Conservation (phyloP, 1,140 invertebrate genomes). For the Pantala flavescens region DNA sequence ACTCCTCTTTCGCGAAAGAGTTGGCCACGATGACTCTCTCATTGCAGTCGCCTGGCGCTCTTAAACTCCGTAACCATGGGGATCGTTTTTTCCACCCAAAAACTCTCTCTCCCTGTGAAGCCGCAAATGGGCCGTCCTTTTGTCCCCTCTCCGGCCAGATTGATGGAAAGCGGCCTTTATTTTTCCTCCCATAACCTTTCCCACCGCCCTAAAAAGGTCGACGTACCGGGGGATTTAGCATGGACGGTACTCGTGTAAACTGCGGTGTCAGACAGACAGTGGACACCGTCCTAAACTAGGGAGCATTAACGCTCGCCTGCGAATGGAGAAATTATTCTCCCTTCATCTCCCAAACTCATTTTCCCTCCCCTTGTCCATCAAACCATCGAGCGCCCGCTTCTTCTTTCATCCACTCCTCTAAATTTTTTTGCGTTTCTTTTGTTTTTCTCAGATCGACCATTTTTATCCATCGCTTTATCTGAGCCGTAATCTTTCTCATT, state of each 20-base stretch:
- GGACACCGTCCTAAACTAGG: background rate
- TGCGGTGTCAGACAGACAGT: conserved; percentile 3
- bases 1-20: background rate
- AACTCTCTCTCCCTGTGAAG: background rate
- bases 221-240: background rate
- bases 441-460: no score
- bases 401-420: no score
- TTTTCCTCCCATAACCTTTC: background rate
- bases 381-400: no score
- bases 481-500: no score
- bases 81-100: background rate
- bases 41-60: background rate
- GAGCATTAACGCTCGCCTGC: background rate
- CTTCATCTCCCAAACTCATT: background rate
- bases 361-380: background rate
- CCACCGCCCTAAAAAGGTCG: background rate
- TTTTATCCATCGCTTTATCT: no score
- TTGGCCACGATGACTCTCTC: background rate
- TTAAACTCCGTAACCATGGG: background rate
- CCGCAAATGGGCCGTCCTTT: background rate
- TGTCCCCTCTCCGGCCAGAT: background rate
- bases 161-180: background rate
- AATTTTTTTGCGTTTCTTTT: no score
- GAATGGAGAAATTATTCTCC: conserved; percentile 5
- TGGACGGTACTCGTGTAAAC: background rate